Evolutionary conservation across 2,888 invertebrate genomes (phyloP).

Genomic region (Choreutis nemorana): DNA sequence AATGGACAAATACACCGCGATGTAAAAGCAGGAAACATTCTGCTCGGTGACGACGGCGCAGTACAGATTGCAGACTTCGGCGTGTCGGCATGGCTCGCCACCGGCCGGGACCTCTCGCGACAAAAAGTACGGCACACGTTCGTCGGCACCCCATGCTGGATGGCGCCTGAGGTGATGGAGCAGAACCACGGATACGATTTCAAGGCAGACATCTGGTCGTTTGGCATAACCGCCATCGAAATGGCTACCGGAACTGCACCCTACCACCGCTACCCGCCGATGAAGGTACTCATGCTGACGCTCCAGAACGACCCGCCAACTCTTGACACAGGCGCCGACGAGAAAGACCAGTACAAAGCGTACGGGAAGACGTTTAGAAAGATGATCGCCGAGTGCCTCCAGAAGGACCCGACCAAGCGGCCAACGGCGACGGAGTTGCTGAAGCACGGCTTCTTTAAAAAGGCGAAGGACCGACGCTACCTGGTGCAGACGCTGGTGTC

Average conservation of each 20-base stretch:
- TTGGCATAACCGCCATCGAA: slow-evolving; percentile 98
- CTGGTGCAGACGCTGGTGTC: slow-evolving; percentile 86
- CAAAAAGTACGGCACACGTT: slow-evolving; percentile 98
- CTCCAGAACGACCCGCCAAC: slow-evolving; percentile 99
- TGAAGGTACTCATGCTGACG: slow-evolving; percentile 99
- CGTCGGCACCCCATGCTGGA: slow-evolving; percentile 99
- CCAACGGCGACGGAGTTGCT: slow-evolving; percentile 96
- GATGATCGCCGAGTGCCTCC: slow-evolving; percentile 97
- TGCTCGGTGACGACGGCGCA: slow-evolving; percentile 96
- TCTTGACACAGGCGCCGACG: slow-evolving; percentile 94
- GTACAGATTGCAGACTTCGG: slow-evolving; percentile 99
- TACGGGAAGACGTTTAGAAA: slow-evolving; percentile 98
- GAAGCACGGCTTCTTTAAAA: slow-evolving; percentile 98
- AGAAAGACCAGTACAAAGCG: slow-evolving; percentile 98
- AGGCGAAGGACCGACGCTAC: slow-evolving; percentile 94
- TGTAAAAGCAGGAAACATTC: slow-evolving; percentile 95
- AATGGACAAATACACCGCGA: slow-evolving; percentile 96
- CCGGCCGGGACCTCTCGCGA: slow-evolving; percentile 92
- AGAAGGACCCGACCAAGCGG: slow-evolving; percentile 94
- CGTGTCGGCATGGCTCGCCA: slow-evolving; percentile 98
- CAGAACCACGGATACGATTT: slow-evolving; percentile 99
- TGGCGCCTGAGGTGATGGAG: slow-evolving; percentile 99
- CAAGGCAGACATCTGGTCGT: slow-evolving; percentile 85
- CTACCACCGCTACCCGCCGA: slow-evolving; percentile 99
- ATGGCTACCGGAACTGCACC: slow-evolving; percentile 99